These are phyloP conservation scores for Drosophila maculinotata DNA, from an alignment of 2,888 invertebrate species.

Conservation along the genomic window DNA sequence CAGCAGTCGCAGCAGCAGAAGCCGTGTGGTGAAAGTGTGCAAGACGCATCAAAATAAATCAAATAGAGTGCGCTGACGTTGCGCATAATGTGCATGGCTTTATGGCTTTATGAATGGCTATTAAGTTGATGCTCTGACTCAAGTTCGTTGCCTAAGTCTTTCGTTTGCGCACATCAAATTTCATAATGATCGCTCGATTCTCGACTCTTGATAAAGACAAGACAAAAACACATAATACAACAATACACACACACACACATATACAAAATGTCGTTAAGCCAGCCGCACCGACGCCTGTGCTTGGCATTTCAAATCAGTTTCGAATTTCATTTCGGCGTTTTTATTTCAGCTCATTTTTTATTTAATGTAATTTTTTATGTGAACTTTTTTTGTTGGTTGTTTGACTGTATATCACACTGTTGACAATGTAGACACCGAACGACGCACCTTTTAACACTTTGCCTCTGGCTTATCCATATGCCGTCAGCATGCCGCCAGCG, in stretches of 20 bases:
- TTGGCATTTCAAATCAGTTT: constrained; percentile 64
- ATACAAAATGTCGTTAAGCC: constrained; percentile 47
- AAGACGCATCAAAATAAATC: constrained; percentile 66
- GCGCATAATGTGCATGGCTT: constrained; percentile 48
- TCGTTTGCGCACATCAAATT: constrained; percentile 40
- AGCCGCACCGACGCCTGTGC: constrained; percentile 61
- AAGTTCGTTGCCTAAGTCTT: constrained; percentile 62
- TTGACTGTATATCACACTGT: constrained; percentile 57
- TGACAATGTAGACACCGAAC: constrained; percentile 64
- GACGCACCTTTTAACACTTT: constrained; percentile 76
- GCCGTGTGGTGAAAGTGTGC: constrained; percentile 67
- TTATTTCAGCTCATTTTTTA: constrained; percentile 29
- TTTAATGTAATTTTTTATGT: constrained; percentile 56
- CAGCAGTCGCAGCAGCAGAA: constrained; percentile 9
- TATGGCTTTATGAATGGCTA: constrained; percentile 51
- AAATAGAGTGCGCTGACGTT: constrained; percentile 45
- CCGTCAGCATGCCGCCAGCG: constrained; percentile 29
- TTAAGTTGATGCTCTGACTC: constrained; percentile 35
- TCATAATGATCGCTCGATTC: constrained; percentile 58
- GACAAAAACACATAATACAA: constrained; percentile 4
- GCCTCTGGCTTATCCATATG: constrained; percentile 44
- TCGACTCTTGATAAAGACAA: constrained; percentile 47
- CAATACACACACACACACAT: constrained; percentile 7
- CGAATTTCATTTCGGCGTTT: constrained; percentile 61
- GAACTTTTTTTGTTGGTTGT: constrained; percentile 27